phyloP scores from a whole-genome alignment of 1,140 invertebrate species.

The Acarapis woodi region DNA sequence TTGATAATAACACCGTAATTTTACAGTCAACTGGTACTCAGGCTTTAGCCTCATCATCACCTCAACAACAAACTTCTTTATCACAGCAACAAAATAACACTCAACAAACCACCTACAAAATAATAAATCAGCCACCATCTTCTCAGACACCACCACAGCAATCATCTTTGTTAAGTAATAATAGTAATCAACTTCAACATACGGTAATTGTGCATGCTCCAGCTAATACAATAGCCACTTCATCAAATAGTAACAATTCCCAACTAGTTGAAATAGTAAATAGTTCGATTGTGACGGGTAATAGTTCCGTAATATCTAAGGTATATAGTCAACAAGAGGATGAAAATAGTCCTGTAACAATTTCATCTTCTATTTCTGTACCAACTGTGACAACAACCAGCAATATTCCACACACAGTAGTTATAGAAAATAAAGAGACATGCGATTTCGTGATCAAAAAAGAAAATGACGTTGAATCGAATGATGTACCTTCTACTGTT shows the following conservation, averaged over 20 bases:
- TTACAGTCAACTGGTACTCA: conserved; percentile 8
- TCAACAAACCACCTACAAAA: no score
- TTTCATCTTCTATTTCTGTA: no score
- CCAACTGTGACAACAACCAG: no score
- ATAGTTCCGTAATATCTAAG: conserved; percentile 6
- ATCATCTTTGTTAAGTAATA: no score
- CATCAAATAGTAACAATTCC: neutral
- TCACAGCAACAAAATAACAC: no score
- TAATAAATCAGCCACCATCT: conserved; percentile 3
- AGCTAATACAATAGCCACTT: conserved; percentile 1
- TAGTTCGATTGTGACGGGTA: neutral
- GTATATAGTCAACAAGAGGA: no score
- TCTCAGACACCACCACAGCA: conserved; percentile 5
- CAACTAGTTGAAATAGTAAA: conserved; percentile 2
- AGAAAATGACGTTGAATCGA: no score
- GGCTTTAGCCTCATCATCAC: neutral
- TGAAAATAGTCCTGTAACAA: no score
- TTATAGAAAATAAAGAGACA: no score
- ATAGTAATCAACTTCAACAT: conserved; percentile 3
- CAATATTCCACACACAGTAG: no score
- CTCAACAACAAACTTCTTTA: neutral
- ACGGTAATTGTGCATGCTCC: conserved; percentile 13
- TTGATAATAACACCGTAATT: conserved; percentile 9
- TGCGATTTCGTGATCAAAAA: no score
- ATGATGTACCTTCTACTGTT: no score